phyloP scores from a whole-genome alignment of 2,888 invertebrate genomes.

The Mimachlamys varia region DNA sequence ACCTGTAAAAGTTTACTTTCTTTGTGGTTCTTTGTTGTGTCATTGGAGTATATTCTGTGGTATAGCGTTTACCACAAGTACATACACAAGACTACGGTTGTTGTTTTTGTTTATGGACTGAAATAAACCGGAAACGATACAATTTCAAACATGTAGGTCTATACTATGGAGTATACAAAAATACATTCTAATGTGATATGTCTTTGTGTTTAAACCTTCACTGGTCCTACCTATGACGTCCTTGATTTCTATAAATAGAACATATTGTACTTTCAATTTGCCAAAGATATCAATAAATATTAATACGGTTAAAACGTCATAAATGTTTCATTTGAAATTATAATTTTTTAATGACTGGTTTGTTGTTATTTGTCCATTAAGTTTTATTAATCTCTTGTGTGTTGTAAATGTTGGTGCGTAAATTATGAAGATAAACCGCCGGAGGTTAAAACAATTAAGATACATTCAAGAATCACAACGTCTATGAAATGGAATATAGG shows the following conservation, averaged over 20 bases:
- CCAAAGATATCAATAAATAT: neutral
- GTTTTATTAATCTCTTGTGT: too few relatives aligned
- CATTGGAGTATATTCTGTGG: neutral
- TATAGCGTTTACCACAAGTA: neutral
- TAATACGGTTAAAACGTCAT: too few relatives aligned
- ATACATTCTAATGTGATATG: neutral
- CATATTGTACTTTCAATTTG: neutral
- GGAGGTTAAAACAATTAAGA: too few relatives aligned
- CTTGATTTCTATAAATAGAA: neutral
- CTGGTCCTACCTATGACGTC: neutral
- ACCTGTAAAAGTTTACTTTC: neutral
- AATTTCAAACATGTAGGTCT: neutral
- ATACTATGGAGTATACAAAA: neutral
- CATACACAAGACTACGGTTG: neutral
- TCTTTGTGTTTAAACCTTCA: neutral
- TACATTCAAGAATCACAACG: too few relatives aligned
- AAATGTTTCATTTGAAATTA: too few relatives aligned
- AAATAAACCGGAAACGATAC: neutral
- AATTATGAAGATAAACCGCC: too few relatives aligned
- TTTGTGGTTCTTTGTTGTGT: neutral
- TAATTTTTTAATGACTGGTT: too few relatives aligned
- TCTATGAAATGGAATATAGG: too few relatives aligned
- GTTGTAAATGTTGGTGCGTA: too few relatives aligned
- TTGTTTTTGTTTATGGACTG: neutral
- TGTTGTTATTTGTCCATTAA: too few relatives aligned